Evolutionary conservation across 2,888 invertebrate species (phyloP).

Genomic region (Salticus scenicus): DNA sequence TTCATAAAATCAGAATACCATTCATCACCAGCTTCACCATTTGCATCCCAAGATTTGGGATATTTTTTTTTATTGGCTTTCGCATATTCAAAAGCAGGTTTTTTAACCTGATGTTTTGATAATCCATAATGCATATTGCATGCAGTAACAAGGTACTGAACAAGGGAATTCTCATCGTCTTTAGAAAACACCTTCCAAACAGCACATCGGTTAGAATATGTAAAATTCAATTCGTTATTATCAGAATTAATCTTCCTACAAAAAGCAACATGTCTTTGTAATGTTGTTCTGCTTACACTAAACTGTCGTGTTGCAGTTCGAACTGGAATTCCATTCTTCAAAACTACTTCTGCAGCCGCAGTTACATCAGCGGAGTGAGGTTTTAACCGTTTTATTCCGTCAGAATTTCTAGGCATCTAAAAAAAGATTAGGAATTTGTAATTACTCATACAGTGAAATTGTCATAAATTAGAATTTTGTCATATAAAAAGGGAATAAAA

Average conservation of each 20-base stretch:
- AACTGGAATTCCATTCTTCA: conserved; percentile 28
- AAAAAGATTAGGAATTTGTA: no score
- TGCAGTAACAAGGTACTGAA: conserved; percentile 7
- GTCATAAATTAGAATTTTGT: no score
- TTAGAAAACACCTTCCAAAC: conserved; percentile 4
- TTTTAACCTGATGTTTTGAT: conserved; percentile 25
- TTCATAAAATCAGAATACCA: conserved; percentile 38
- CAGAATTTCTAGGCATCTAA: conserved; percentile 43
- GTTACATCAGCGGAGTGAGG: conserved; percentile 13
- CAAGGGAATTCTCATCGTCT: conserved; percentile 21
- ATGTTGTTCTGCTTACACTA: conserved; percentile 32
- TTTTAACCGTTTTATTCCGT: conserved; percentile 43
- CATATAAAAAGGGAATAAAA: no score
- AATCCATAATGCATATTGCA: conserved; percentile 27
- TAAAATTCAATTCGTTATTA: conserved; percentile 20
- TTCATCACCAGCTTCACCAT: conserved; percentile 32
- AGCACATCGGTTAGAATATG: conserved; percentile 36
- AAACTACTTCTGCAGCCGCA: conserved; percentile 26
- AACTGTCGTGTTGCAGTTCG: conserved; percentile 26
- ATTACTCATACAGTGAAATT: no score
- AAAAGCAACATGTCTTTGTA: conserved; percentile 25
- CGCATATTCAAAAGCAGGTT: conserved; percentile 33
- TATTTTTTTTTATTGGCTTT: conserved; percentile 31
- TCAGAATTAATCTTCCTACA: conserved; percentile 38
- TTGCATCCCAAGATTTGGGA: conserved; percentile 26